A percentile compares a stretch with the other conserved stretches of the same genome.
These are phyloP conservation scores for Ormyrus nitidulus DNA, from an alignment of 2,888 invertebrate genomes.

Conservation along the genomic window DNA sequence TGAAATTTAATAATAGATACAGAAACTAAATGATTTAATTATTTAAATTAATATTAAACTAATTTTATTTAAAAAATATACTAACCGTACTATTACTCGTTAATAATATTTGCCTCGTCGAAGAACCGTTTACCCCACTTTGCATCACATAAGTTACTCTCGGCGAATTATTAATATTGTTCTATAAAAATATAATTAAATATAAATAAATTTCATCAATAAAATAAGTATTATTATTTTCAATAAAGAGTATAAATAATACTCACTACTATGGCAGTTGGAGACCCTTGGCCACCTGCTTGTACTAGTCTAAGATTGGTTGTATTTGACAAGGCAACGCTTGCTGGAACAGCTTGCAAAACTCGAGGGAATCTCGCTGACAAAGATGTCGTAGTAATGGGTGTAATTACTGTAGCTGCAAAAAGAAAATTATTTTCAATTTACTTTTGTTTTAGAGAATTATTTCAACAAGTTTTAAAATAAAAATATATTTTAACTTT, in stretches of 20 bases:
- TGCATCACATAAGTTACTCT: constrained; percentile 72
- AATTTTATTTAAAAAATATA: constrained; percentile 20
- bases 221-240: not conserved
- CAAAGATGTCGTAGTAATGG: constrained; percentile 44
- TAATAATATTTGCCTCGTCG: constrained; percentile 69
- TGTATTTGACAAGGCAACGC: constrained; percentile 63
- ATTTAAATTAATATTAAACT: constrained; percentile 44
- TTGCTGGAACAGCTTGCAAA: constrained; percentile 67
- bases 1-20: constrained; percentile 48
- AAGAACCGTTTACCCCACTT: constrained; percentile 61
- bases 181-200: constrained; percentile 59
- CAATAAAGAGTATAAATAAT: not conserved
- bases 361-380: constrained; percentile 65
- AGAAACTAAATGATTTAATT: not conserved
- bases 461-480: not conserved
- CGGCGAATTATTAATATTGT: constrained; percentile 67
- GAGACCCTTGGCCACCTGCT: constrained; percentile 67
- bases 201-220: not conserved
- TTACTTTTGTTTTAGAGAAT: not conserved
- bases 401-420: constrained; percentile 44
- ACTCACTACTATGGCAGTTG: constrained; percentile 68
- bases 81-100: constrained; percentile 68
- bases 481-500: not conserved
- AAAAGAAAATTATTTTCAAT: not conserved
- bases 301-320: constrained; percentile 70